These are phyloP conservation scores for Drosophila lini DNA, from an alignment of 1,140 invertebrate genomes.

Conservation along the genomic window DNA sequence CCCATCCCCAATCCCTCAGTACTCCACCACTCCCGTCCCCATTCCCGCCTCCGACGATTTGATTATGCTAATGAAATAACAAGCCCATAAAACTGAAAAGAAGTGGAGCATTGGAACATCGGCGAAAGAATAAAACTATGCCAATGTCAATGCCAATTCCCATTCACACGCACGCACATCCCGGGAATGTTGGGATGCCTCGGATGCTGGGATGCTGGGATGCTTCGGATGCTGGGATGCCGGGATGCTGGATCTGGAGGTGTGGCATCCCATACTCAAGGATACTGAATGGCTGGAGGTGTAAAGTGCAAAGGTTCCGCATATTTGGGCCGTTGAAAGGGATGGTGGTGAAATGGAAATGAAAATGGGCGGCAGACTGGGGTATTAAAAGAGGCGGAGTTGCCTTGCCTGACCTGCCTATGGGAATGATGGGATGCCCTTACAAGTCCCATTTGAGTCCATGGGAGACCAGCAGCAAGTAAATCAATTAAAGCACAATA, in stretches of 20 bases:
- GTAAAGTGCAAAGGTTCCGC: slow-evolving; percentile 23
- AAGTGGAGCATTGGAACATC: slow-evolving; percentile 19
- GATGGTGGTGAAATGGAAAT: slow-evolving; percentile 13
- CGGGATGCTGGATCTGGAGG: not conserved
- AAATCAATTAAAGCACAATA: slow-evolving; percentile 11
- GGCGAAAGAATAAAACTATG: slow-evolving; percentile 65
- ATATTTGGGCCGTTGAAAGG: slow-evolving; percentile 31
- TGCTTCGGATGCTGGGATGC: not conserved
- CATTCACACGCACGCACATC: slow-evolving; percentile 55
- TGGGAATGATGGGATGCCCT: slow-evolving; percentile 9
- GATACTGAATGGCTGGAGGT: slow-evolving; percentile 7
- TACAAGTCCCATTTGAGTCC: not conserved
- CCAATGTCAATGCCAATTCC: slow-evolving; percentile 53
- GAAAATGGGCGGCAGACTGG: not conserved
- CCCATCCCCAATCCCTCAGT: not conserved
- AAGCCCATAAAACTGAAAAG: slow-evolving; percentile 69
- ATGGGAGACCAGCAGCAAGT: not conserved
- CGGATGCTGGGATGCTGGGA: not conserved
- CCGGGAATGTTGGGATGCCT: slow-evolving; percentile 3
- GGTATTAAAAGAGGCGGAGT: slow-evolving; percentile 5
- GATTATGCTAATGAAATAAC: slow-evolving; percentile 83
- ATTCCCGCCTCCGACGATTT: slow-evolving; percentile 45
- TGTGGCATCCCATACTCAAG: not conserved
- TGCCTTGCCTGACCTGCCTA: not conserved
- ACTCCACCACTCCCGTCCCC: not conserved